Percentiles rank a stretch among this genome's conserved stretches.
phyloP scores from a whole-genome alignment of 1,140 invertebrate genomes.

The Sminthurides bifidus region DNA sequence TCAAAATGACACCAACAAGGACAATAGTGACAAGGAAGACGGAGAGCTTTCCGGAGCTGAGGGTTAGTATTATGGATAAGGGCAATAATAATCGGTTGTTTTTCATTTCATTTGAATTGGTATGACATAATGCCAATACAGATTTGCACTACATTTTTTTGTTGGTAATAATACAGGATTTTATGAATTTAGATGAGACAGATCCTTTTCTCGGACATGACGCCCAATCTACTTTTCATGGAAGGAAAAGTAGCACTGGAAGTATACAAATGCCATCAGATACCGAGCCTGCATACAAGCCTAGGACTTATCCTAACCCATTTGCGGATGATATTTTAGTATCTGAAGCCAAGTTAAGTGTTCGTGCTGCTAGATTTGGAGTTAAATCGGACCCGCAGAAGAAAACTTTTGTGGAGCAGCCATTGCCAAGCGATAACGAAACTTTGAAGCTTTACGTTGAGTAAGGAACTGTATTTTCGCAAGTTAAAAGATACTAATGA shows the following conservation, averaged over 20 bases:
- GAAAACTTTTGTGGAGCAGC: not conserved
- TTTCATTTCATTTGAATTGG: too few species aligned
- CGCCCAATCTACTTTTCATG: too few species aligned
- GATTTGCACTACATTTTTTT: too few species aligned
- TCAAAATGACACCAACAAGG: not conserved
- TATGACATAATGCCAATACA: too few species aligned
- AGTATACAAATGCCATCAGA: too few species aligned
- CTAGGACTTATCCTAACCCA: constrained; percentile 9
- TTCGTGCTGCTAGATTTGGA: constrained; percentile 21
- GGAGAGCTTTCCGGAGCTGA: constrained; percentile 22
- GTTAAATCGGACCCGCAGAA: not conserved
- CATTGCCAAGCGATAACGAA: constrained; percentile 19
- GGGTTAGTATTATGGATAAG: too few species aligned
- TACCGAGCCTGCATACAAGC: too few species aligned
- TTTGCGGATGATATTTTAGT: constrained; percentile 11
- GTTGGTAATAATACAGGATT: too few species aligned
- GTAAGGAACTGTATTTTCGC: constrained; percentile 4
- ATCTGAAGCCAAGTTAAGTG: constrained; percentile 17
- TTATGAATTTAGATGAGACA: too few species aligned
- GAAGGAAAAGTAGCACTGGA: too few species aligned
- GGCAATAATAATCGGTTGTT: too few species aligned
- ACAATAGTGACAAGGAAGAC: constrained; percentile 24
- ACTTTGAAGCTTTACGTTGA: constrained; percentile 23
- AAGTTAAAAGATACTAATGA: not conserved
- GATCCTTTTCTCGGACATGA: too few species aligned